These are phyloP conservation scores for Coturnix japonica DNA, from an alignment of 2,113 vertebrate species.

Conservation along the genomic window DNA sequence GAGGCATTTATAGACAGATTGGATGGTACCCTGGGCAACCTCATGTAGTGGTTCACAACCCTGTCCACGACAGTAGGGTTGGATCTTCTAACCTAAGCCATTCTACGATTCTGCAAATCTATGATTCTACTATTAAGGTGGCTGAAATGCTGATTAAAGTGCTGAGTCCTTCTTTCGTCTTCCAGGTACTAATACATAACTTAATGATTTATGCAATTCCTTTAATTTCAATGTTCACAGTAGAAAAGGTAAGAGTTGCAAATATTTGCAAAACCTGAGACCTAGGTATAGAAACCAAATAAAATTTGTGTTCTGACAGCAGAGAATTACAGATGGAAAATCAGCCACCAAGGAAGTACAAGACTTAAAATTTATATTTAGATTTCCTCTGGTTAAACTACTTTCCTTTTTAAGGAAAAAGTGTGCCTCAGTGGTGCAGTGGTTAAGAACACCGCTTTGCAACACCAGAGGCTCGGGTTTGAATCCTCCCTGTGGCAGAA, in stretches of 20 bases:
- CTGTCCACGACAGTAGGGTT: too few relatives aligned
- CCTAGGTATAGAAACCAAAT: not conserved
- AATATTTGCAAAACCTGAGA: slow-evolving; percentile 1
- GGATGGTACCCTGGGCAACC: too few relatives aligned
- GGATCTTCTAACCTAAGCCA: too few relatives aligned
- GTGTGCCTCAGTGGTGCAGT: too few relatives aligned
- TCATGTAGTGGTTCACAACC: too few relatives aligned
- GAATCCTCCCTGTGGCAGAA: too few relatives aligned
- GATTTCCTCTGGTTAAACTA: not conserved
- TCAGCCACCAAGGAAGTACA: not conserved
- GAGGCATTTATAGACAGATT: too few relatives aligned
- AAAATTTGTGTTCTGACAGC: not conserved
- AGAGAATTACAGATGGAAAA: not conserved
- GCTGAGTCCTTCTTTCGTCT: not conserved
- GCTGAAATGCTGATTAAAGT: slow-evolving; percentile 13
- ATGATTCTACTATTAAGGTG: not conserved
- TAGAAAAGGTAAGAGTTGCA: not conserved
- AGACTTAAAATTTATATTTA: not conserved
- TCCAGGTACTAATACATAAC: not conserved
- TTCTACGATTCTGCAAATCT: too few relatives aligned
- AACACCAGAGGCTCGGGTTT: too few relatives aligned
- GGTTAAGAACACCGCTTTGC: too few relatives aligned
- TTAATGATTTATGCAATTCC: not conserved
- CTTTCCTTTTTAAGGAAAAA: too few relatives aligned
- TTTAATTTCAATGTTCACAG: not conserved